Base-by-base conservation (phyloP, 1,140 invertebrate species). In the Neomicropteryx cornuta region DNA sequence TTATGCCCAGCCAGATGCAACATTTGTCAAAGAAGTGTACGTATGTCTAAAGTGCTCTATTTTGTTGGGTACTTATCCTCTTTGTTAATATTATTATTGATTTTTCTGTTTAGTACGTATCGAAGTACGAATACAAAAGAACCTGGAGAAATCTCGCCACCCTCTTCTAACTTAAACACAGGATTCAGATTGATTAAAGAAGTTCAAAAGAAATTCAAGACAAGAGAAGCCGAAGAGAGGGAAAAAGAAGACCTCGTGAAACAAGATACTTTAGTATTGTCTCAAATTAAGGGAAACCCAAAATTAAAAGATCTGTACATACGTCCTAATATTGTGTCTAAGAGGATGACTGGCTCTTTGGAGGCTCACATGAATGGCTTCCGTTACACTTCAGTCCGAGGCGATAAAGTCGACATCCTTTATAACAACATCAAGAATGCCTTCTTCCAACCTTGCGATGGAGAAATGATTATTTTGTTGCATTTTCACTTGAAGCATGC, bases 401-500 rank as follows among this genome's bases (percentile, higher is more conserved):
- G 96, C 6, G 96, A 99, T 54, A 98, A 98, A 76, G 94, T 99
- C 1, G 97, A 99, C 56, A 97, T 99, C 50, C 68, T 99, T 14
- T 99, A 99, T 56, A 99, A 99, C 68, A 99, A 99, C 62, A 98
- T 99, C 44, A 97, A 97, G 58, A 95, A 99, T 62, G 95, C 97
- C 4, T 97, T 99, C 68, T 99, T 97, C 66, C 96, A 99, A 71
- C 96, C 97, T 0, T 99, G 96, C 63, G 96, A 99, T 66, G 87
- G 91, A 40, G 97, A 99, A 72, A 98, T 99, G 94, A 97, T 99
- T 36, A 99, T 99, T 56, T 65, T 99, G 5, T 70, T 99, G 31
- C 97, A 99, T 75, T 99, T 99, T 58, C 92, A 98, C 71, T 71
- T 99, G 19, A 98, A 95, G 70, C 89, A 98, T 64, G 92, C 94